Evolutionary conservation across 2,888 invertebrate species (phyloP), one percentile per base, ranked within the genome.

Genomic region (Ephialtes manifestator): DNA sequence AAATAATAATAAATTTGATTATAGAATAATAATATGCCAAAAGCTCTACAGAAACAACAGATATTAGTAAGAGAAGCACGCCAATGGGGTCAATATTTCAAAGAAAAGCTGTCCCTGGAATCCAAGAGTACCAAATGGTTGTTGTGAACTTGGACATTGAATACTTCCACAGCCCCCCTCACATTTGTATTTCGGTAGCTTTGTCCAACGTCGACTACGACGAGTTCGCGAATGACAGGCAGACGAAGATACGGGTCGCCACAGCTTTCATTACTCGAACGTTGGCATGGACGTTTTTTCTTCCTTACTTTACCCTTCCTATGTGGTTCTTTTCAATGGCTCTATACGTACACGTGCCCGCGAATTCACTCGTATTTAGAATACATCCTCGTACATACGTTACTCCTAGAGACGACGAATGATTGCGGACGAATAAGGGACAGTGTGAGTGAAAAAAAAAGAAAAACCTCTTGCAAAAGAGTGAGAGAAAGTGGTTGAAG

Each of bases 221-320:
- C 20, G 55, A 55, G 63, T 55, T 63, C 65, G 77, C 65, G 67
- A 80, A 65, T 75, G 79, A 80, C 83, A 71, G 65, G 53, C 65
- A 46, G 78, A 70, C 55, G 65, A 48, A 70, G 58, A 80, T 63
- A 74, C 18, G 63, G 39, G 63, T 43, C 46, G 31, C 78, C 51
- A 68, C 67, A 70, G 79, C 67, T 84, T 86, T 86, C 85, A 86
- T 86, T 86, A 82, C 77, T 82, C 82, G 76, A 48, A 48, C 46
- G 13, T 15, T 24, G 35, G 20, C 43, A 77, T 80, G 85, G 68
- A 77, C 72, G 43, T 65, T 74, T 65, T 60, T 51, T 55, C 43
- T 75, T 74, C 78, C 65, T 78, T 71, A 51, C 13, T 68, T 43
- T 72, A 46, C 0, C 0, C 43, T 39, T 48, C 13, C 68, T 28